Conservation (phyloP, 2,113 vertebrate genomes). For the Piaya cayana region DNA sequence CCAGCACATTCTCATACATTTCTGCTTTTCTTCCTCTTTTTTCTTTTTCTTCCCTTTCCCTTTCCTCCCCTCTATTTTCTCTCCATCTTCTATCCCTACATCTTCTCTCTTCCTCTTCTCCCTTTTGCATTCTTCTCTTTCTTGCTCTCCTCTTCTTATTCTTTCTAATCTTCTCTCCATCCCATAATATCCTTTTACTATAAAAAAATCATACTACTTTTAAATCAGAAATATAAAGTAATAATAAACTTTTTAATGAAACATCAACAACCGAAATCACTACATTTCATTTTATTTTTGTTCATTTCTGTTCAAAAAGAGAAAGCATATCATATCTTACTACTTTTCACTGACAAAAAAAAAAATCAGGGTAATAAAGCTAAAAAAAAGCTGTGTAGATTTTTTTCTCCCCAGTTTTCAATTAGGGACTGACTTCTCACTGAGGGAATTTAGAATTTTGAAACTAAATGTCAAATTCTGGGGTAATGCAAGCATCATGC, state of each 20-base stretch:
- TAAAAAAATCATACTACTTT: background rate
- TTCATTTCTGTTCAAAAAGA: background rate
- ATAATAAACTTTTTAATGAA: background rate
- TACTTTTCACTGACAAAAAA: background rate
- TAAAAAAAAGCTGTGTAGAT: no score
- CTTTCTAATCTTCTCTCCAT: background rate
- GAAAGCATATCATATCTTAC: background rate
- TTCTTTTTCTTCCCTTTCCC: background rate
- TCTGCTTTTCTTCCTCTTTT: background rate
- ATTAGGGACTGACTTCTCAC: background rate
- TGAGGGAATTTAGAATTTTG: background rate
- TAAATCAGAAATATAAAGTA: background rate
- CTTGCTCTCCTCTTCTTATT: background rate
- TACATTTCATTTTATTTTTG: background rate
- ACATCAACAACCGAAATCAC: background rate
- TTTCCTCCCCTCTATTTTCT: background rate
- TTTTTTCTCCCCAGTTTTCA: background rate
- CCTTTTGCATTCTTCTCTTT: background rate
- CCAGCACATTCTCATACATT: background rate
- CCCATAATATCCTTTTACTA: background rate
- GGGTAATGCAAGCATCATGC: background rate
- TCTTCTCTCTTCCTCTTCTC: background rate
- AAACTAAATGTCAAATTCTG: background rate
- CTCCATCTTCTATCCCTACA: background rate
- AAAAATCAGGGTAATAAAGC: background rate